These are phyloP conservation scores for Neuroterus valhalla DNA, from an alignment of 1,140 invertebrate species.

Conservation along the genomic window DNA sequence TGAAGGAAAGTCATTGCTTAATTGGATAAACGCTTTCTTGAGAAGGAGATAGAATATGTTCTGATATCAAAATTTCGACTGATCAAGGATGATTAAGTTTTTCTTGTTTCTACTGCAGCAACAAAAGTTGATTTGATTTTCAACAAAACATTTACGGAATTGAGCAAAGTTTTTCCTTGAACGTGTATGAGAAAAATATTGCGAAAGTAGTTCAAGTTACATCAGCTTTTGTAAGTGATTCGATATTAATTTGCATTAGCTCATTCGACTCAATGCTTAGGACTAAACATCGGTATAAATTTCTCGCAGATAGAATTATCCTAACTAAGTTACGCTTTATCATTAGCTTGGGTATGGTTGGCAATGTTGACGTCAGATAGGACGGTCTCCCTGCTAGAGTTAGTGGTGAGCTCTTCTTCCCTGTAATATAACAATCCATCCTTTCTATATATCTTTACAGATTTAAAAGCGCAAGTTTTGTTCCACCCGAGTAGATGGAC, in stretches of 20 bases:
- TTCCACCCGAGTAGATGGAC: too few relatives aligned
- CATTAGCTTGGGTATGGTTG: slow-evolving; percentile 67
- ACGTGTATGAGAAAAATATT: background rate
- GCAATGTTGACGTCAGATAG: slow-evolving; percentile 71
- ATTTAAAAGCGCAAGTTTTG: too few relatives aligned
- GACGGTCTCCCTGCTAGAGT: slow-evolving; percentile 73
- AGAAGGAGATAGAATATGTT: too few relatives aligned
- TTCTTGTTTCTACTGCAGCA: background rate
- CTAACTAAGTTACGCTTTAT: slow-evolving; percentile 55
- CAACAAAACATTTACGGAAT: background rate
- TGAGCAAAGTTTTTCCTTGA: background rate
- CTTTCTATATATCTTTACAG: slow-evolving; percentile 36
- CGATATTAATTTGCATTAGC: slow-evolving; percentile 2
- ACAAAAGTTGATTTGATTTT: too few relatives aligned
- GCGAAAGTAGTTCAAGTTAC: background rate
- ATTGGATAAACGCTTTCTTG: background rate
- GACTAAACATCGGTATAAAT: background rate
- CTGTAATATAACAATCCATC: slow-evolving; percentile 70
- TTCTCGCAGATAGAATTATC: slow-evolving; percentile 13
- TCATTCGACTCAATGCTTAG: background rate
- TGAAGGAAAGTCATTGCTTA: background rate
- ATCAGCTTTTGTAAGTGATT: slow-evolving; percentile 10
- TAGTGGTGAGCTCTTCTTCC: slow-evolving; percentile 72
- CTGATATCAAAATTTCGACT: background rate
- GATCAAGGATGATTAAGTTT: background rate